A percentile compares a stretch with the other conserved stretches of the same genome.
Conservation (phyloP, 2,113 vertebrate species). For the Gyps fulvus region DNA sequence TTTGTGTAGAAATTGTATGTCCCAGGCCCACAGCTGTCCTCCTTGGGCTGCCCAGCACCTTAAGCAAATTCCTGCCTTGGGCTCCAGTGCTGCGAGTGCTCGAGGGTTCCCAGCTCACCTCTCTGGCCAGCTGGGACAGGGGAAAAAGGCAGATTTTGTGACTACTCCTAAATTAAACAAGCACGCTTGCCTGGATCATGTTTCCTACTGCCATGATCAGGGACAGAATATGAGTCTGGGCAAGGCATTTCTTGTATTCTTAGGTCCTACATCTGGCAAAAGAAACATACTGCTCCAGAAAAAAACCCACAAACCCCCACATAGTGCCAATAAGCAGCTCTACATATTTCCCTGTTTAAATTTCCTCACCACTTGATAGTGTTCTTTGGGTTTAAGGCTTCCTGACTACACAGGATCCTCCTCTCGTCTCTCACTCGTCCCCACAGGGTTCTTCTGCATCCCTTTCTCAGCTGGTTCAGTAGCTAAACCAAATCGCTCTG, state of each 20-base stretch:
- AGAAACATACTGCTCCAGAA: not conserved
- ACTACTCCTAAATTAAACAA: not conserved
- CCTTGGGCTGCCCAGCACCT: not conserved
- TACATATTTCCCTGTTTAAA: not conserved
- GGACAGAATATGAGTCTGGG: not conserved
- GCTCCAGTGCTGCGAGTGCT: not conserved
- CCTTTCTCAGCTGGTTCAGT: not conserved
- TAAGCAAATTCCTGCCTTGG: not conserved
- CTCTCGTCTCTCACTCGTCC: not conserved
- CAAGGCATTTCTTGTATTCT: not conserved
- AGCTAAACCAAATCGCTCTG: not conserved
- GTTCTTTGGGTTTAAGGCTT: not conserved
- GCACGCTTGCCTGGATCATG: not conserved
- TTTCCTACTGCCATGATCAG: not conserved
- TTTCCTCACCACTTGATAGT: not conserved
- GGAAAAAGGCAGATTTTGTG: not conserved
- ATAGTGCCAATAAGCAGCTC: not conserved
- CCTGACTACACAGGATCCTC: not conserved
- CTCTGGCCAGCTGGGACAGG: not conserved
- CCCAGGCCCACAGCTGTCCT: not conserved
- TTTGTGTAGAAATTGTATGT: not conserved
- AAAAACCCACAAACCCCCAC: fast-evolving
- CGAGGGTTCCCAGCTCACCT: not conserved
- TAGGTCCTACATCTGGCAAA: not conserved
- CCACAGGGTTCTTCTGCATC: not conserved